Evolutionary conservation across 1,140 invertebrate species (phyloP).

Genomic region (Psix sp.): DNA sequence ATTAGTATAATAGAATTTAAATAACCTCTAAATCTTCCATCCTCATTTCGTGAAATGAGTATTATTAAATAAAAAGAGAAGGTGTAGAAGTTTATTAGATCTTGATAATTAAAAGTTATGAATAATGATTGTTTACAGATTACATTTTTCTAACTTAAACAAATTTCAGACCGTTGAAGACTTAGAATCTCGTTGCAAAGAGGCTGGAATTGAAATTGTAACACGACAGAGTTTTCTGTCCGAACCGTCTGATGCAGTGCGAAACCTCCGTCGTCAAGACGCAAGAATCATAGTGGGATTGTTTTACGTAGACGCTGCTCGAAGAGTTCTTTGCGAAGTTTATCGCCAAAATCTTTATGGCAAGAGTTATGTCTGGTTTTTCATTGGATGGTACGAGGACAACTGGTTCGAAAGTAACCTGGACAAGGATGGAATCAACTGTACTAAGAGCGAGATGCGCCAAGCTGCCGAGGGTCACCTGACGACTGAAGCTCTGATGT

Average conservation of each 20-base stretch:
- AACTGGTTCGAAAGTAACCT: conserved; percentile 97
- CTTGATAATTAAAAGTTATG: too few relatives aligned
- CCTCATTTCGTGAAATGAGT: too few relatives aligned
- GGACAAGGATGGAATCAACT: conserved; percentile 93
- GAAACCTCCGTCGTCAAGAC: conserved; percentile 94
- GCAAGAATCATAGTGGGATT: conserved; percentile 98
- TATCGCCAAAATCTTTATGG: conserved; percentile 97
- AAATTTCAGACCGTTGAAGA: conserved; percentile 93
- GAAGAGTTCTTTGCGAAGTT: conserved; percentile 97
- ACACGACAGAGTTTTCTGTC: conserved; percentile 97
- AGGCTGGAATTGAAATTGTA: conserved; percentile 94
- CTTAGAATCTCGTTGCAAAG: conserved; percentile 95
- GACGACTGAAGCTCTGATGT: conserved; percentile 98
- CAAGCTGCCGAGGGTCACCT: conserved; percentile 96
- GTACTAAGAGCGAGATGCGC: conserved; percentile 94
- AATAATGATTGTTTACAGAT: too few relatives aligned
- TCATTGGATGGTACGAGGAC: conserved; percentile 99
- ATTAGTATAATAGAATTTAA: too few relatives aligned
- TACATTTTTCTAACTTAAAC: conserved; percentile 1
- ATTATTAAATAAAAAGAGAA: too few relatives aligned
- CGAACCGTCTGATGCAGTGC: conserved; percentile 96
- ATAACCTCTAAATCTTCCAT: too few relatives aligned
- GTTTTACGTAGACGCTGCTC: conserved; percentile 97
- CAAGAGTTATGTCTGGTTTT: conserved; percentile 98
- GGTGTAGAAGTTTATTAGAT: too few relatives aligned